Evolutionary conservation across 2,797 vertebrate species (phyloP).

Genomic region (Myripristis murdjan): DNA sequence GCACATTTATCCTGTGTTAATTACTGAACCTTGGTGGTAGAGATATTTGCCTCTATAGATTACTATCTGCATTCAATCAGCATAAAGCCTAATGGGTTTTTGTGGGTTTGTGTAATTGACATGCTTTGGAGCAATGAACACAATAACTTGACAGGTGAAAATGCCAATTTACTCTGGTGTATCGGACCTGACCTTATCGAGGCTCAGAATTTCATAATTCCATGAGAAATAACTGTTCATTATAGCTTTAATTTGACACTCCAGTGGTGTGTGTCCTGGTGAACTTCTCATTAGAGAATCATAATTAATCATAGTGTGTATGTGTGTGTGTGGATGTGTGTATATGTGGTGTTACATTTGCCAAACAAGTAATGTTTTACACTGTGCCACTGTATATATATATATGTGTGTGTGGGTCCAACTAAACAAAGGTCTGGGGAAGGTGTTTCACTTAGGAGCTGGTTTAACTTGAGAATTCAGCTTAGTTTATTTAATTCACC

Average conservation of each 20-base stretch:
- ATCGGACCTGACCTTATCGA: slow-evolving; percentile 65
- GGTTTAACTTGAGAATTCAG: slow-evolving; percentile 4
- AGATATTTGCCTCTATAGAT: slow-evolving; percentile 1
- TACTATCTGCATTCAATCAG: slow-evolving; percentile 32
- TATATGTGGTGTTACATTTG: slow-evolving; percentile 26
- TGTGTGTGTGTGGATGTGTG: slow-evolving; percentile 18
- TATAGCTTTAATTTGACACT: slow-evolving; percentile 80
- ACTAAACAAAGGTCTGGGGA: slow-evolving; percentile 35
- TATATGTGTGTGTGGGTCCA: not conserved
- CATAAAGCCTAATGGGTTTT: slow-evolving; percentile 32
- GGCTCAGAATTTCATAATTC: slow-evolving; percentile 64
- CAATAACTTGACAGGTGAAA: slow-evolving; percentile 58
- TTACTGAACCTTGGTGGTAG: slow-evolving; percentile 32
- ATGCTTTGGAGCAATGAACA: slow-evolving; percentile 44
- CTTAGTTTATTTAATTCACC: slow-evolving; percentile 15
- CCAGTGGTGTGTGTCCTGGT: slow-evolving; percentile 73
- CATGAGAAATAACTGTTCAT: slow-evolving; percentile 69
- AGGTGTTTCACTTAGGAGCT: not conserved
- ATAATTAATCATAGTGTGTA: slow-evolving; percentile 70
- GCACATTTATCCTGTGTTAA: slow-evolving; percentile 29
- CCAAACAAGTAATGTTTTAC: slow-evolving; percentile 36
- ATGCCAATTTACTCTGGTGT: slow-evolving; percentile 54
- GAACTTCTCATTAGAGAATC: slow-evolving; percentile 75
- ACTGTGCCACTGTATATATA: not conserved
- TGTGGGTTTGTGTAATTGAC: slow-evolving; percentile 31